Percentiles rank a stretch among this genome's conserved stretches.
Conservation (phyloP, 2,113 vertebrate genomes). For the Desmodus rotundus region DNA sequence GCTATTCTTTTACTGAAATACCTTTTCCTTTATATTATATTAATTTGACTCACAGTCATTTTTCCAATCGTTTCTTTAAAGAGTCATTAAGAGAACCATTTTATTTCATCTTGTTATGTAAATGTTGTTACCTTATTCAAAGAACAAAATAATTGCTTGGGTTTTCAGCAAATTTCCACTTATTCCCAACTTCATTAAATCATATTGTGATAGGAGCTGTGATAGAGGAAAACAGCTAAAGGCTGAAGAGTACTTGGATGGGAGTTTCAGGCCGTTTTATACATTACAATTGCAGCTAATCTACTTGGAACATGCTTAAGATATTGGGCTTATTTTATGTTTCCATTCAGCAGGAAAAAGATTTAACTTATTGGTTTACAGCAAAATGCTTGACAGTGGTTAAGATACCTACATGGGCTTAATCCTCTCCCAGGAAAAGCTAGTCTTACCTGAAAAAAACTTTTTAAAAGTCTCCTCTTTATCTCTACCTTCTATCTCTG, state of each 20-base stretch:
- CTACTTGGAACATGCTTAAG: conserved; percentile 32
- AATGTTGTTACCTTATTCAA: not conserved
- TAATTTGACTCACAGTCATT: not conserved
- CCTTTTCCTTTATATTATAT: not conserved
- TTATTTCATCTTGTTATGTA: conserved; percentile 19
- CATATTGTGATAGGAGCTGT: not conserved
- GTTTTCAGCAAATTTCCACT: not conserved
- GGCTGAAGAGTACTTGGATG: not conserved
- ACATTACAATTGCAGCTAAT: not conserved
- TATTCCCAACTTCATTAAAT: not conserved
- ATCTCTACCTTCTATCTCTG: not conserved
- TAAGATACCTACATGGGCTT: not conserved
- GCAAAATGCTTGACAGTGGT: not conserved
- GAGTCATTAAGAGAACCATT: not conserved
- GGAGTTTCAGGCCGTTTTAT: conserved; percentile 11
- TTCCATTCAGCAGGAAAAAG: not conserved
- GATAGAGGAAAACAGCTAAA: not conserved
- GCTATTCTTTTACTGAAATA: not conserved
- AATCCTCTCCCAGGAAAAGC: not conserved
- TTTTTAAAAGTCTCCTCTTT: not conserved
- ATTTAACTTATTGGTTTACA: not conserved
- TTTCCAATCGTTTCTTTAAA: conserved; percentile 9
- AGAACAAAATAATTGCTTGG: not conserved
- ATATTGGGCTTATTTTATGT: conserved; percentile 6
- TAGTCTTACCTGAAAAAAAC: not conserved